A percentile compares a stretch with the other conserved stretches of the same genome.
These are phyloP conservation scores for Paramuricea clavata DNA, from an alignment of 92 coral and sea anemone genomes.

Conservation along the genomic window DNA sequence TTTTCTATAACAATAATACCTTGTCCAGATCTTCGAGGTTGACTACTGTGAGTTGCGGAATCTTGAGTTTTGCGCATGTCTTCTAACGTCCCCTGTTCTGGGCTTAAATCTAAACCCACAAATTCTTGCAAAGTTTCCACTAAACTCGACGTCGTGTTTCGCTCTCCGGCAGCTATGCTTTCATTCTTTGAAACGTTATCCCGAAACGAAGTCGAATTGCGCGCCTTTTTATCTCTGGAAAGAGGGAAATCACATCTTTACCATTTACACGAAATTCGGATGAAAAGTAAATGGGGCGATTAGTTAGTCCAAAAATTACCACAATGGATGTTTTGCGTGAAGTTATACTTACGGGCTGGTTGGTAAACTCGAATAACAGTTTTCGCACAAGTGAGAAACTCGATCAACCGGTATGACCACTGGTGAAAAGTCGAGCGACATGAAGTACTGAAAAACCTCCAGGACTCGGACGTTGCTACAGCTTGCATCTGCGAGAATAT, in stretches of 20 bases:
- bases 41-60: not conserved
- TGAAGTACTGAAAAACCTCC: constrained; percentile 24
- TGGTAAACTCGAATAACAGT: constrained; percentile 46
- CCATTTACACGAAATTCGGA: no score
- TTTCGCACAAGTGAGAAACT: constrained; percentile 5
- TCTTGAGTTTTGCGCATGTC: not conserved
- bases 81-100: not conserved
- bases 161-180: not conserved
- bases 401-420: not conserved
- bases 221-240: not conserved
- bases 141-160: constrained; percentile 78
- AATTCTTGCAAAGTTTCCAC: constrained; percentile 84
- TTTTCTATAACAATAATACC: not conserved
- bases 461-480: not conserved
- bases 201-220: not conserved
- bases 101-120: constrained; percentile 66
- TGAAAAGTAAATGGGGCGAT: no score
- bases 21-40: not conserved
- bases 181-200: constrained; percentile 8
- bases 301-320: no score
- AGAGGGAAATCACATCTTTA: not conserved
- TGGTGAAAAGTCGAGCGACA: not conserved
- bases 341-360: constrained; percentile 17
- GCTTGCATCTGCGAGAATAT: constrained; percentile 81
- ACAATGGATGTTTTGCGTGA: no score